Evolutionary conservation across 2,888 invertebrate species (phyloP).

Genomic region (Leptopilina myrica): DNA sequence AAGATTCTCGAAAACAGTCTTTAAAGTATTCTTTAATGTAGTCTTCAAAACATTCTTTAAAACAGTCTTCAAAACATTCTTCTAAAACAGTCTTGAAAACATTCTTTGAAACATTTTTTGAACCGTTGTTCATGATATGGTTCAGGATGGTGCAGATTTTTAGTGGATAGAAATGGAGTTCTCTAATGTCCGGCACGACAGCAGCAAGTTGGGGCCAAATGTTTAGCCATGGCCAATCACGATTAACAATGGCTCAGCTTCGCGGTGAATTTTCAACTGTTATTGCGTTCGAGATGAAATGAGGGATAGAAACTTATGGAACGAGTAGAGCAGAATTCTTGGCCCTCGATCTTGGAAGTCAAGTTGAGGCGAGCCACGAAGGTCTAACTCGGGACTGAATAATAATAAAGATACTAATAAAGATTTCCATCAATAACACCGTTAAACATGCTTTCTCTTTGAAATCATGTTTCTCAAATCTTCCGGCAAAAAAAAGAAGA

Average conservation of each 20-base stretch:
- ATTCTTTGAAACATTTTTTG: too few relatives aligned
- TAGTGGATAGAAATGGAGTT: neutral
- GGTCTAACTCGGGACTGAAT: too few relatives aligned
- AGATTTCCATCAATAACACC: too few relatives aligned
- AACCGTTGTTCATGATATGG: too few relatives aligned
- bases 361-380: constrained; percentile 42
- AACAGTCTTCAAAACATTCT: too few relatives aligned
- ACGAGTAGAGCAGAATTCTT: constrained; percentile 39
- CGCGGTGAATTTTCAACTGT: constrained; percentile 59
- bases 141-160: neutral
- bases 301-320: constrained; percentile 49
- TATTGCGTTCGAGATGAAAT: constrained; percentile 52
- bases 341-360: constrained; percentile 22
- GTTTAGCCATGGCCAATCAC: constrained; percentile 40
- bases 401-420: constrained; percentile 21
- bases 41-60: too few relatives aligned
- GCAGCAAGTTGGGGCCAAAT: constrained; percentile 37
- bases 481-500: too few relatives aligned
- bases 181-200: constrained; percentile 30
- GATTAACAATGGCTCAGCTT: constrained; percentile 46
- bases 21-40: too few relatives aligned
- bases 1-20: too few relatives aligned
- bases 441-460: too few relatives aligned
- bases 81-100: too few relatives aligned
- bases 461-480: neutral